Evolutionary conservation across 1,140 invertebrate species (phyloP), one percentile per base, ranked within the genome.

Genomic region (Drosophila sp.): DNA sequence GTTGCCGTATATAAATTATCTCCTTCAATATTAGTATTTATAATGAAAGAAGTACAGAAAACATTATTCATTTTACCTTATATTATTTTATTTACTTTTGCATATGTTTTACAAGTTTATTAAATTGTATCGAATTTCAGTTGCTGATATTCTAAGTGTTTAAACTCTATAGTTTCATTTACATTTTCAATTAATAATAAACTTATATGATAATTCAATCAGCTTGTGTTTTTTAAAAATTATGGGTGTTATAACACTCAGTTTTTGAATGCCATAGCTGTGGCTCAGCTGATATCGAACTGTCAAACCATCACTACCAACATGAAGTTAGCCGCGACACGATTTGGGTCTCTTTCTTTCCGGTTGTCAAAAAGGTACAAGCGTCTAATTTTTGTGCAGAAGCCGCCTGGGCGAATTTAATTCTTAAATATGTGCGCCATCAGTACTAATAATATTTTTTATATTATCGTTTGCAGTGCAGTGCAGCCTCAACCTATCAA

Each of bases 331-430:
- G 69, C 27, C 7, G 67, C 54, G 59, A 9, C 57, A 34, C 41
- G 21, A 9, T 29, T 5, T 4, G n/a, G 18, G 25, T 62, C 56
- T 90, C 90, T 91, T 92, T 91, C 89, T 91, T 92, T 91, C 91
- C 91, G 91, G 91, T 91, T 91, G 89, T 92, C 90, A 89, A 89
- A 89, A 80, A 91, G 91, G 91, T 92, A 86, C 73, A 84, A 72
- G 75, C 62, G 72, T 58, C 57, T 43, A 43, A 38, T 46, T 66
- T 73, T 83, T 72, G 38, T 29, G 45, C 64, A 11, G 66, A 77
- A 48, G 43, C 41, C 41, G 54, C 48, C 7, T 63, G 62, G 29
- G 7, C n/a, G 27, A 76, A 53, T 50, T 61, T 59, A 79, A 82
- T 78, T 75, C 48, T n/a, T 7, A 51, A 63, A 63, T 66, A 76